Percentiles rank a stretch among this genome's conserved stretches.
These are phyloP conservation scores for Iphiclides podalirius DNA, from an alignment of 2,888 invertebrate species.

Conservation along the genomic window DNA sequence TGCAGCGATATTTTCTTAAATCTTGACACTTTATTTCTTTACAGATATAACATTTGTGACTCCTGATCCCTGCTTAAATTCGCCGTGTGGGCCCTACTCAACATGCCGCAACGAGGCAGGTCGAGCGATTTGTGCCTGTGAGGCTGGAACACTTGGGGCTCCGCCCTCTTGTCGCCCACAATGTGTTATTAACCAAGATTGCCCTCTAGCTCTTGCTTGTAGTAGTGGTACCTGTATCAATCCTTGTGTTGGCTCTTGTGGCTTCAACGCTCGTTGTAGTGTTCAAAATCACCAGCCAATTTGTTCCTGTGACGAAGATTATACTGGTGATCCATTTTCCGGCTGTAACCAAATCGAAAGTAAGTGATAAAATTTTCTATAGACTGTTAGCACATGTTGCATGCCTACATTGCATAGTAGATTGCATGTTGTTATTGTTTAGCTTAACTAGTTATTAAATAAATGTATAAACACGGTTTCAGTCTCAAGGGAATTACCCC, in stretches of 20 bases:
- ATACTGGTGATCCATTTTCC: slow-evolving; percentile 89
- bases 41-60: slow-evolving; percentile 47
- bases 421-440: slow-evolving; percentile 20
- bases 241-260: slow-evolving; percentile 88
- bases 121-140: slow-evolving; percentile 86
- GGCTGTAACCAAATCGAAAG: slow-evolving; percentile 83
- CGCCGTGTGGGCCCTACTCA: slow-evolving; percentile 86
- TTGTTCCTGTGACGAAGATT: slow-evolving; percentile 87
- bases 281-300: slow-evolving; percentile 88
- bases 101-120: slow-evolving; percentile 82
- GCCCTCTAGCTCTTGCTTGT: slow-evolving; percentile 87
- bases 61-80: slow-evolving; percentile 83
- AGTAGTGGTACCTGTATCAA: slow-evolving; percentile 85
- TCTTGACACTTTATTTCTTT: neutral
- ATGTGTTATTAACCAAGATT: slow-evolving; percentile 89
- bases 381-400: slow-evolving; percentile 19
- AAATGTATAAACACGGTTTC: slow-evolving; percentile 50
- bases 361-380: slow-evolving; percentile 51
- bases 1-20: too few species aligned
- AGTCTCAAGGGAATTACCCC: slow-evolving; percentile 80
- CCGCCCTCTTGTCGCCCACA: slow-evolving; percentile 90
- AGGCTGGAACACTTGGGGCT: slow-evolving; percentile 86
- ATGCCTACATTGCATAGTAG: slow-evolving; percentile 19
- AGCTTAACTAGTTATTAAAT: neutral
- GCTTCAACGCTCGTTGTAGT: slow-evolving; percentile 86